These are phyloP conservation scores for Agriotes lineatus DNA, from an alignment of 2,888 invertebrate species.

Conservation along the genomic window DNA sequence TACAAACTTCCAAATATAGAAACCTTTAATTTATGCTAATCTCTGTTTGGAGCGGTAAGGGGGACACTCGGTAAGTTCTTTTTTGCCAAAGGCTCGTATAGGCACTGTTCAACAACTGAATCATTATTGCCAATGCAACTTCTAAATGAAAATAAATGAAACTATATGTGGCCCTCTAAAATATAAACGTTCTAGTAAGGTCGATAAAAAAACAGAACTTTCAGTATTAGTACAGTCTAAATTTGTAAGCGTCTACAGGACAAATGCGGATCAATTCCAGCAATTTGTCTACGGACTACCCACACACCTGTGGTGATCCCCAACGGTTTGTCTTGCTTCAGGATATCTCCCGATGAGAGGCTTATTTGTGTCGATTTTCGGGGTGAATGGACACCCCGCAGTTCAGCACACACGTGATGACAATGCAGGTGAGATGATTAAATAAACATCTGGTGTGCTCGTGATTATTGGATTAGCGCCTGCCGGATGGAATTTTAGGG, in stretches of 20 bases:
- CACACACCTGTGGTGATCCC: slow-evolving; percentile 22
- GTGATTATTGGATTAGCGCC: background rate
- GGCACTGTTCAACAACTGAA: no score
- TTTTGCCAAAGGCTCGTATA: no score
- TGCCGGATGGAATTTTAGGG: background rate
- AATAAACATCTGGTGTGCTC: background rate
- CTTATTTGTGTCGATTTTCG: slow-evolving; percentile 17
- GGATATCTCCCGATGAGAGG: slow-evolving; percentile 13
- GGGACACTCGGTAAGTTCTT: no score
- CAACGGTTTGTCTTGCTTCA: slow-evolving; percentile 1
- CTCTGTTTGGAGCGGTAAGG: no score
- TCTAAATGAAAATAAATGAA: no score
- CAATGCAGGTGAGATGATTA: background rate
- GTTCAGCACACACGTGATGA: background rate
- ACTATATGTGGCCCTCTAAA: no score
- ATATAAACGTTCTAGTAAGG: background rate
- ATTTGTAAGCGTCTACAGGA: slow-evolving; percentile 5
- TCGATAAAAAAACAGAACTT: background rate
- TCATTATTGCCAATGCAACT: no score
- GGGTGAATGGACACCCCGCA: background rate
- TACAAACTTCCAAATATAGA: no score
- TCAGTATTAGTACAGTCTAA: slow-evolving; percentile 2
- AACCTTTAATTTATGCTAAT: no score
- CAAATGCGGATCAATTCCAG: slow-evolving; percentile 16
- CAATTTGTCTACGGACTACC: slow-evolving; percentile 15